Evolutionary conservation across 2,113 vertebrate genomes (phyloP).

Genomic region (Psilopsiagon aurifrons): DNA sequence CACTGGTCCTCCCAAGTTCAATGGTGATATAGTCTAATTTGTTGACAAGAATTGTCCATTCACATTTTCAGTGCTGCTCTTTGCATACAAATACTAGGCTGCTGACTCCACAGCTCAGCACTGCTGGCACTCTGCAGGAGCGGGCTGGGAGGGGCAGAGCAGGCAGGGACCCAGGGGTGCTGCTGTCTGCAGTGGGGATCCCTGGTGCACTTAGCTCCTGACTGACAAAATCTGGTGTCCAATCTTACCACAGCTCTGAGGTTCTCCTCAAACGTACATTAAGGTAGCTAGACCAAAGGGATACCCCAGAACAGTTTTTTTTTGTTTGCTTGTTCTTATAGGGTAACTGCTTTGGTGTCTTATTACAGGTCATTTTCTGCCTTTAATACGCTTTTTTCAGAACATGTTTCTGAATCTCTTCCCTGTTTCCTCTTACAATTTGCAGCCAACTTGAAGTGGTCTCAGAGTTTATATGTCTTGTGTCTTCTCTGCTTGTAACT

Average conservation of each 20-base stretch:
- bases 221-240: neutral
- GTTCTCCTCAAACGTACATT: neutral
- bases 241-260: neutral
- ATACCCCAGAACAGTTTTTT: neutral
- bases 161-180: neutral
- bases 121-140: neutral
- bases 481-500: neutral
- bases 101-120: neutral
- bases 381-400: neutral
- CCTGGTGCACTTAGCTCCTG: neutral
- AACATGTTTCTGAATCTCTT: neutral
- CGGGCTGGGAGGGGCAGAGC: neutral
- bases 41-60: neutral
- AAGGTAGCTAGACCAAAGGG: neutral
- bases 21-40: neutral
- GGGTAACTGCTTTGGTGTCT: neutral
- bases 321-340: neutral
- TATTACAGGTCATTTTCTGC: neutral
- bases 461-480: neutral
- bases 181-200: neutral
- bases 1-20: neutral
- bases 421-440: neutral
- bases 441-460: neutral
- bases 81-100: neutral
- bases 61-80: neutral